Base-by-base conservation (phyloP, 1,140 invertebrate genomes). In the Ectropis grisescens region DNA sequence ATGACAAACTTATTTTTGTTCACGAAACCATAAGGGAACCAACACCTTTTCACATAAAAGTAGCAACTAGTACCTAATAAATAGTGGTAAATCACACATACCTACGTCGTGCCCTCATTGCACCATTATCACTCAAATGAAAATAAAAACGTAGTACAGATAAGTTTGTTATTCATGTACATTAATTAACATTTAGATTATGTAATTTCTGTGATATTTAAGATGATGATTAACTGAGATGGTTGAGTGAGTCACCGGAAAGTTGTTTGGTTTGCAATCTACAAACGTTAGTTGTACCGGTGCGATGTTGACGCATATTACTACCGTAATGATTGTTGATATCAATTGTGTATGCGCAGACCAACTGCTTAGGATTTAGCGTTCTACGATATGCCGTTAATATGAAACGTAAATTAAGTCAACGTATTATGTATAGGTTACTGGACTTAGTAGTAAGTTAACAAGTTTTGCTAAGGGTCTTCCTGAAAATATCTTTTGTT, bases 191-290 rank as follows among this genome's bases (percentile, higher is more conserved):
- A 22, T 22, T 4, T 22, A 5, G 4, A 46, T 56, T 59, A 67
- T 61, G 51, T 67, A 66, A 67, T 59, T 58, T 68, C 72, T 78
- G 72, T 78, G 72, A 78, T 78, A 78, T 74, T 70, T 72, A 66
- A 66, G 48, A 59, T 46, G 47, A 58, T 46, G 56, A 58, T 69
- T 70, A 69, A 62, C 54, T 67, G 56, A 59, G 47, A 47, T 33
- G 41, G 16, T 22, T 26, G 29, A 35, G 32, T 71, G 70, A 72
- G 46, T 72, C 61, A 71, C 37, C 47, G 50, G 47, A 29, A 39
- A 51, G 41, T 48, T 57, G 52, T 58, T 51, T 53, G 47, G 52
- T 58, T 45, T 44, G 45, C 52, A 47, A 60, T 54, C 24, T 26
- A n/a, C n/a, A n/a, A 26, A 26, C 24, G 10, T 26, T 26, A 10